Evolutionary conservation across 2,797 vertebrate genomes (phyloP).

Genomic region (Pitangus sulphuratus): DNA sequence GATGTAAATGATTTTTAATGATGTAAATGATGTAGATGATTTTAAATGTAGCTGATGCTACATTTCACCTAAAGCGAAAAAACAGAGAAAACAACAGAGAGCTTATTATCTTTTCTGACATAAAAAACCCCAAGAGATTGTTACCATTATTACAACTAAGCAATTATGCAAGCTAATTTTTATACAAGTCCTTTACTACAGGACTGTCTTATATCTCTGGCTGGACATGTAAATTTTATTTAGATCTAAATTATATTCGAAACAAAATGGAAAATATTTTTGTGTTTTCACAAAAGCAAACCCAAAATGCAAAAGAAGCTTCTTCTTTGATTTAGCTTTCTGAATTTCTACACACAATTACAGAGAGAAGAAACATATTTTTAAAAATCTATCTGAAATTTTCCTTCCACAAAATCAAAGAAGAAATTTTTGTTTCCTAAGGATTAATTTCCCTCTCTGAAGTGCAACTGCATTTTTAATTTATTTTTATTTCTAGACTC

Average conservation of each 20-base stretch:
- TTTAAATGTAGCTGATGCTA: no score
- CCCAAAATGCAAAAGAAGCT: not conserved
- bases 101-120: not conserved
- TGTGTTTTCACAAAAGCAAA: slow-evolving; percentile 17
- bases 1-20: no score
- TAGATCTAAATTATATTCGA: not conserved
- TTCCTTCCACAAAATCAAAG: not conserved
- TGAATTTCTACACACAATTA: not conserved
- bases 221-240: not conserved
- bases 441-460: not conserved
- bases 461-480: not conserved
- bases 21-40: no score
- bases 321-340: not conserved
- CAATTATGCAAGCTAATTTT: not conserved
- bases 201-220: not conserved
- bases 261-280: not conserved
- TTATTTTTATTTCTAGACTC: not conserved
- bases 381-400: not conserved
- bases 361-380: not conserved
- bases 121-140: not conserved
- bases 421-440: not conserved
- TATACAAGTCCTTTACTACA: not conserved
- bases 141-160: not conserved
- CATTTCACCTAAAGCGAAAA: not conserved
- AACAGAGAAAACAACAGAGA: not conserved